Percentiles rank a stretch among this genome's conserved stretches.
phyloP scores from a whole-genome alignment of 1,140 invertebrate genomes.

The Kradibia gibbosae region DNA sequence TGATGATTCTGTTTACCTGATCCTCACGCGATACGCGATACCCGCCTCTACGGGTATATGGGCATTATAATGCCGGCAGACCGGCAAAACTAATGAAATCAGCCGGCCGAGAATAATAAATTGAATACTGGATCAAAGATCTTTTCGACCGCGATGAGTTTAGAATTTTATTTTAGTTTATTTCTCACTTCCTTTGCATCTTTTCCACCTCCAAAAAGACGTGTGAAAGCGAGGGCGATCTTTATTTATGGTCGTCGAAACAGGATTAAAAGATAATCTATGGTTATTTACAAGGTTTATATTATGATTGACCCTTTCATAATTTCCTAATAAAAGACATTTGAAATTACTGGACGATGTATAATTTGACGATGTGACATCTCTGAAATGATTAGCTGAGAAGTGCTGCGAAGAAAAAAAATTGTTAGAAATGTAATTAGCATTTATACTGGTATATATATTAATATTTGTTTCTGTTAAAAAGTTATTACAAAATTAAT shows the following conservation, averaged over 20 bases:
- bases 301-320: not conserved
- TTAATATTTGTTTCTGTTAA: too few species aligned
- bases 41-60: not conserved
- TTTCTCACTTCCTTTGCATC: not conserved
- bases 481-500: too few species aligned
- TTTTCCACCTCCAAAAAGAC: not conserved
- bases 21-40: not conserved
- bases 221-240: not conserved
- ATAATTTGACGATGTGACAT: not conserved
- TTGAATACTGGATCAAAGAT: constrained; percentile 42
- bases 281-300: constrained; percentile 5
- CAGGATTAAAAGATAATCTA: constrained; percentile 27
- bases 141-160: constrained; percentile 35
- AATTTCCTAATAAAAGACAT: not conserved
- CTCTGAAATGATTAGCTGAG: not conserved
- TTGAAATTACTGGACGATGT: not conserved
- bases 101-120: constrained; percentile 25
- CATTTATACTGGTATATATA: too few species aligned
- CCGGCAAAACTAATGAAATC: constrained; percentile 28
- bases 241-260: not conserved
- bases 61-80: constrained; percentile 2
- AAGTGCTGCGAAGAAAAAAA: too few species aligned
- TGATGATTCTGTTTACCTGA: constrained; percentile 24
- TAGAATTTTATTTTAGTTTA: constrained; percentile 14
- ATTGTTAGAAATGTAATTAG: too few species aligned